Conservation (phyloP, 2,113 vertebrate genomes). For the Oncorhynchus kisutch region DNA sequence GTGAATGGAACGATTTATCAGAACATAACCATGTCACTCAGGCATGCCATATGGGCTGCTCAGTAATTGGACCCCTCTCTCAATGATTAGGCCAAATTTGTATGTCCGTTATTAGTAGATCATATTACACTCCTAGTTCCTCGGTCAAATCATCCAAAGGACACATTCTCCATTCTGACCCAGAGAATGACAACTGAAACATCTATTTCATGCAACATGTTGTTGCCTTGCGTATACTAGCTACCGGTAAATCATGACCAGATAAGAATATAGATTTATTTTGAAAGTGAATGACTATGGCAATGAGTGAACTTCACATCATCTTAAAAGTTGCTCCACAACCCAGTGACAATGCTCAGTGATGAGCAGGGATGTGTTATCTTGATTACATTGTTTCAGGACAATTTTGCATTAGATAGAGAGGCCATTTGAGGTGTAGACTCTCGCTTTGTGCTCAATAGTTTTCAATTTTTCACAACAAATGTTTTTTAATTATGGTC, state of each 20-base stretch:
- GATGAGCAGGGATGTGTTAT: no score
- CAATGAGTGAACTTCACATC: background rate
- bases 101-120: background rate
- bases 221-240: background rate
- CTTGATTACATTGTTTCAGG: no score
- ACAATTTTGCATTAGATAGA: no score
- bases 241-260: background rate
- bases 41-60: background rate
- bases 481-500: no score
- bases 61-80: background rate
- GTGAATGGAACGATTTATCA: constrained; percentile 9
- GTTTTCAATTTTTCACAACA: no score
- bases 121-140: background rate
- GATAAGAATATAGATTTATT: no score
- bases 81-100: constrained; percentile 3
- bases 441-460: no score
- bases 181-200: background rate
- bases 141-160: background rate
- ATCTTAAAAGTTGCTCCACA: background rate
- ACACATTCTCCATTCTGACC: no score
- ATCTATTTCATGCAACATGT: background rate
- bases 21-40: constrained; percentile 1
- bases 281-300: background rate
- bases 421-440: no score
- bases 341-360: no score